phyloP scores from a whole-genome alignment of 2,888 invertebrate species.

The Tortricodes alternella region DNA sequence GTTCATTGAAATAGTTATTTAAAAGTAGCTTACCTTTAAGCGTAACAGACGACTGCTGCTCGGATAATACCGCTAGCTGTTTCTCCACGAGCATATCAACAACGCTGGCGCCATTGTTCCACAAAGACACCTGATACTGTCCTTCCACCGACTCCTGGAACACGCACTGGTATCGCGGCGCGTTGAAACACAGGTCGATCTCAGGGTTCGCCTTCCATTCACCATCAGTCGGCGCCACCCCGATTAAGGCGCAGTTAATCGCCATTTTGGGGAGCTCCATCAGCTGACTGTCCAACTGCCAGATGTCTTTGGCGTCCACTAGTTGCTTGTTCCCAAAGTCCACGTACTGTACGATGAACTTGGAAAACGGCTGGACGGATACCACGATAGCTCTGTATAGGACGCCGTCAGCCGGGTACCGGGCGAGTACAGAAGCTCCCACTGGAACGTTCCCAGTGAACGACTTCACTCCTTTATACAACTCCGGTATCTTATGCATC shows the following conservation, averaged over 20 bases:
- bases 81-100: slow-evolving; percentile 75
- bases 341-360: slow-evolving; percentile 87
- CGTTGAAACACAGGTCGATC: slow-evolving; percentile 84
- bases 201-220: slow-evolving; percentile 82
- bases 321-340: slow-evolving; percentile 89
- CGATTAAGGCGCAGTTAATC: slow-evolving; percentile 85
- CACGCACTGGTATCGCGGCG: slow-evolving; percentile 81
- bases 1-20: neutral
- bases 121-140: slow-evolving; percentile 74
- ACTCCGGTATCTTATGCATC: slow-evolving; percentile 87
- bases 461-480: slow-evolving; percentile 82
- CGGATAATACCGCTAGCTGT: slow-evolving; percentile 66
- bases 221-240: slow-evolving; percentile 82
- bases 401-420: slow-evolving; percentile 87
- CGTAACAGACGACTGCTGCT: slow-evolving; percentile 64
- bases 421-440: slow-evolving; percentile 86
- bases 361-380: slow-evolving; percentile 80
- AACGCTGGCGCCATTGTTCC: slow-evolving; percentile 72
- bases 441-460: slow-evolving; percentile 69
- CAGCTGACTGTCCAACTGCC: slow-evolving; percentile 86
- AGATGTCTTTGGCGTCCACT: slow-evolving; percentile 85
- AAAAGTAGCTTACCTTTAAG: slow-evolving; percentile 59
- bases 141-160: slow-evolving; percentile 78
- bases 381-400: slow-evolving; percentile 87
- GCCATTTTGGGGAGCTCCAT: slow-evolving; percentile 87